Conservation (phyloP, 2,113 vertebrate species). For the Morphnarchus princeps region DNA sequence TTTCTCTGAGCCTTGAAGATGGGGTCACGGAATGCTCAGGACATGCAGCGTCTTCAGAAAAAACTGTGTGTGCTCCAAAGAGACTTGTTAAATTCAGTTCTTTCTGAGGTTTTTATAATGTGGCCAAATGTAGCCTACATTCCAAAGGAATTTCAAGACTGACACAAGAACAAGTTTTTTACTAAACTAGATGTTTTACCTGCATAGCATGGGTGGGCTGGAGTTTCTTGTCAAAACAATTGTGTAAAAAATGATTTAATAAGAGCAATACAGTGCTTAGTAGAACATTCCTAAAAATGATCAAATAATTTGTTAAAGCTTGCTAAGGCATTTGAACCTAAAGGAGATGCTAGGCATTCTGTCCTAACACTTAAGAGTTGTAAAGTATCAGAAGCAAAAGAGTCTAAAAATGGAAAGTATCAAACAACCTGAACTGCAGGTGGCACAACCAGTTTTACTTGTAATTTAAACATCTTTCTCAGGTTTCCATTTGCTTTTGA, state of each 20-base stretch:
- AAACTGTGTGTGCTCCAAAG: background rate
- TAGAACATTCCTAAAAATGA: background rate
- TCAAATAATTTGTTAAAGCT: background rate
- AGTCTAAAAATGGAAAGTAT: background rate
- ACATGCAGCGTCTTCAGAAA: background rate
- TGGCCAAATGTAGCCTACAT: background rate
- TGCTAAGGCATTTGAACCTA: background rate
- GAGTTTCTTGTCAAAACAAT: background rate
- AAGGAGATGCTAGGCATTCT: background rate
- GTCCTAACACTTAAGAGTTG: background rate
- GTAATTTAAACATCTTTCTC: background rate
- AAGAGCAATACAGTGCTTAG: background rate
- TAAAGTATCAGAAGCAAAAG: background rate
- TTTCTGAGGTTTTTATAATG: background rate
- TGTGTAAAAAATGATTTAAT: background rate
- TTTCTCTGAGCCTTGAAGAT: background rate
- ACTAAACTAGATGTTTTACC: background rate
- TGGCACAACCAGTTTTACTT: background rate
- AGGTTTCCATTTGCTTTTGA: background rate
- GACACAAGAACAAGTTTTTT: background rate
- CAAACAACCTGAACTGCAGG: background rate
- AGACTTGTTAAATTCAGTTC: background rate
- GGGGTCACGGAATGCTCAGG: background rate
- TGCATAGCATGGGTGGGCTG: background rate
- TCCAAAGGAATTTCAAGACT: background rate